A percentile compares a stretch with the other conserved stretches of the same genome.
phyloP scores from a whole-genome alignment of 2,888 invertebrate genomes.

The Stenotaenia linearis region DNA sequence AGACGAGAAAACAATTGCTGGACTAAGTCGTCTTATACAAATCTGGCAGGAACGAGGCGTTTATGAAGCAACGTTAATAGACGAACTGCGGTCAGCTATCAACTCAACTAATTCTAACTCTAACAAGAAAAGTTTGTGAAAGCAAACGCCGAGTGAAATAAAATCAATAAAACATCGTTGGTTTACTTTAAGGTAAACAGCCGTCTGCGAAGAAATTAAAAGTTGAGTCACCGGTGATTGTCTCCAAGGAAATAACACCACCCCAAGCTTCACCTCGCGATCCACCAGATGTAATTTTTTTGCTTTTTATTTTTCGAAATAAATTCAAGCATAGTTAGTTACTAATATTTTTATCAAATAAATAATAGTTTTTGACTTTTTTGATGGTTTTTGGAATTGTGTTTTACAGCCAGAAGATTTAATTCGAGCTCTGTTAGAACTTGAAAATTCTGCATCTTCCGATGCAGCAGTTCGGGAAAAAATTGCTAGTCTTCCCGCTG shows the following conservation, averaged over 20 bases:
- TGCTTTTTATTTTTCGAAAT: background rate
- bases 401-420: slow-evolving; percentile 72
- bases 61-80: slow-evolving; percentile 75
- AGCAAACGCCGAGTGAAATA: too few species aligned
- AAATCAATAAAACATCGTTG: background rate
- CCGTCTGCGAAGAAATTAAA: slow-evolving; percentile 42
- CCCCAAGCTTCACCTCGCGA: slow-evolving; percentile 39
- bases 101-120: background rate
- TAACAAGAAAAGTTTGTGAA: background rate
- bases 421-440: slow-evolving; percentile 70
- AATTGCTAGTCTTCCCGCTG: slow-evolving; percentile 87
- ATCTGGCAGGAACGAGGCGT: slow-evolving; percentile 93
- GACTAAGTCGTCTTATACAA: slow-evolving; percentile 82
- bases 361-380: background rate
- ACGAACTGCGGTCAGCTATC: slow-evolving; percentile 63
- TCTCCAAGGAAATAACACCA: slow-evolving; percentile 30
- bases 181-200: slow-evolving; percentile 11
- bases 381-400: background rate
- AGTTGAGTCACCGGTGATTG: slow-evolving; percentile 19
- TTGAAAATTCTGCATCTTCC: slow-evolving; percentile 92
- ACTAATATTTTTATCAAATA: too few species aligned
- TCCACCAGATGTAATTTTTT: slow-evolving; percentile 39
- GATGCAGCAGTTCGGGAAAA: slow-evolving; percentile 87
- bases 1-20: slow-evolving; percentile 78
- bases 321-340: too few species aligned